Evolutionary conservation across 2,113 vertebrate species (phyloP).

Genomic region (Stomatorhinus ivindoensis): DNA sequence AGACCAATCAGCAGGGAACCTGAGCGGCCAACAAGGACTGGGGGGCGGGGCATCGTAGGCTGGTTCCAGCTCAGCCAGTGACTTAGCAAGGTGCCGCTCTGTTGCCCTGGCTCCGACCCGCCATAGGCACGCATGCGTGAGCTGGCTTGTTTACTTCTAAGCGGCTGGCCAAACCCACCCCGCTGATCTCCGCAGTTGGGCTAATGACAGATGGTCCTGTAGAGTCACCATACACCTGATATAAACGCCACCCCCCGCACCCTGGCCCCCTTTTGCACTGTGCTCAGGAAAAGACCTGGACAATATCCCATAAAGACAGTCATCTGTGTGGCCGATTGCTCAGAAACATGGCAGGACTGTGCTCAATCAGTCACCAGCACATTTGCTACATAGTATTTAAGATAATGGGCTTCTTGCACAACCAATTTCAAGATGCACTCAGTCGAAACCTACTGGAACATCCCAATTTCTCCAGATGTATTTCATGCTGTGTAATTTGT

Average conservation of each 20-base stretch:
- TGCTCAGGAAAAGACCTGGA: neutral
- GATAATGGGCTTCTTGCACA: neutral
- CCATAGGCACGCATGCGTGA: neutral
- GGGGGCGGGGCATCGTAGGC: neutral
- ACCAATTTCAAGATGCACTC: neutral
- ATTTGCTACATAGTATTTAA: neutral
- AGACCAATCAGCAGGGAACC: conserved; percentile 4
- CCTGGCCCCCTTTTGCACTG: neutral
- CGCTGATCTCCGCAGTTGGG: neutral
- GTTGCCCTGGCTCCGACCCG: neutral
- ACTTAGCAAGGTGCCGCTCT: neutral
- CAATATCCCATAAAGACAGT: neutral
- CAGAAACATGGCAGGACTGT: neutral
- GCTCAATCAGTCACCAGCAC: neutral
- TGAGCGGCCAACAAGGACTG: neutral
- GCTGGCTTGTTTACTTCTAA: neutral
- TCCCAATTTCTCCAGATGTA: neutral
- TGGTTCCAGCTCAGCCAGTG: neutral
- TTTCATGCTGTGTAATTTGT: neutral
- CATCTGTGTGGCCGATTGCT: neutral
- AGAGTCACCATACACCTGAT: neutral
- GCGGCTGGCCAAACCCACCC: neutral
- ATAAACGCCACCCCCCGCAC: neutral
- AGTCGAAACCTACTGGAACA: neutral
- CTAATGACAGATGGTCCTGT: conserved; percentile 3